Conservation (phyloP, 2,797 vertebrate genomes). For the Micropoecilia bifurca region DNA sequence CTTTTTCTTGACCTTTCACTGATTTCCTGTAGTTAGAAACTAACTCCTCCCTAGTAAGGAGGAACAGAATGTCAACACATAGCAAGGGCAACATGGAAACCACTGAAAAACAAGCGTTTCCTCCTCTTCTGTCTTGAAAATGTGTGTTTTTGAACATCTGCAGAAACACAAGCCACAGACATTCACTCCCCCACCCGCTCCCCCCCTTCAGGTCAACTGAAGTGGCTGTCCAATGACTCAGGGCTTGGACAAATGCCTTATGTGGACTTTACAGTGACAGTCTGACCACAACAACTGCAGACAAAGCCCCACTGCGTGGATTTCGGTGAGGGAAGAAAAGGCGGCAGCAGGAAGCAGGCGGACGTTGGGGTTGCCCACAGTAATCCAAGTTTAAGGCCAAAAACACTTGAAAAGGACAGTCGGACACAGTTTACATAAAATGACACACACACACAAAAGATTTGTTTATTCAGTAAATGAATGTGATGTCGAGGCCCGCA, state of each 20-base stretch:
- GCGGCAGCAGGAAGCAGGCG: slow-evolving; percentile 51
- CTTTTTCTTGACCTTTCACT: neutral
- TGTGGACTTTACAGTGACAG: slow-evolving; percentile 23
- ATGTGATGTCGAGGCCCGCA: slow-evolving; percentile 12
- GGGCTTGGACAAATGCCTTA: slow-evolving; percentile 29
- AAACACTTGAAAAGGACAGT: slow-evolving; percentile 45
- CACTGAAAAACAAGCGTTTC: slow-evolving; percentile 35
- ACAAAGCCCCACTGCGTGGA: slow-evolving; percentile 62
- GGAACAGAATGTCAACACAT: slow-evolving; percentile 28
- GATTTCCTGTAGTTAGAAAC: slow-evolving; percentile 5
- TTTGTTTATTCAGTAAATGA: slow-evolving; percentile 22
- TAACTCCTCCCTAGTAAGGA: slow-evolving; percentile 24
- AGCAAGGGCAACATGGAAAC: slow-evolving; percentile 22
- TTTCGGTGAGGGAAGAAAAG: slow-evolving; percentile 40
- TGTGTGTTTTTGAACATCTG: slow-evolving; percentile 26
- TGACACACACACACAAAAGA: neutral
- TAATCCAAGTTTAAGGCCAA: slow-evolving; percentile 53
- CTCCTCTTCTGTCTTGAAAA: slow-evolving; percentile 36
- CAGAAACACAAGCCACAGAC: slow-evolving; percentile 49
- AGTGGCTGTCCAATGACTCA: slow-evolving; percentile 33
- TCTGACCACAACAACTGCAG: slow-evolving; percentile 64
- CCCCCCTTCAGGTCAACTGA: slow-evolving; percentile 36
- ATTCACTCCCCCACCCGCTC: slow-evolving; percentile 31
- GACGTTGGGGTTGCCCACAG: slow-evolving; percentile 50
- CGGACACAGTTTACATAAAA: slow-evolving; percentile 19